Percentiles rank a stretch among this genome's conserved stretches.
phyloP scores from a whole-genome alignment of 2,888 invertebrate genomes.

The Malthinus flaveolus region DNA sequence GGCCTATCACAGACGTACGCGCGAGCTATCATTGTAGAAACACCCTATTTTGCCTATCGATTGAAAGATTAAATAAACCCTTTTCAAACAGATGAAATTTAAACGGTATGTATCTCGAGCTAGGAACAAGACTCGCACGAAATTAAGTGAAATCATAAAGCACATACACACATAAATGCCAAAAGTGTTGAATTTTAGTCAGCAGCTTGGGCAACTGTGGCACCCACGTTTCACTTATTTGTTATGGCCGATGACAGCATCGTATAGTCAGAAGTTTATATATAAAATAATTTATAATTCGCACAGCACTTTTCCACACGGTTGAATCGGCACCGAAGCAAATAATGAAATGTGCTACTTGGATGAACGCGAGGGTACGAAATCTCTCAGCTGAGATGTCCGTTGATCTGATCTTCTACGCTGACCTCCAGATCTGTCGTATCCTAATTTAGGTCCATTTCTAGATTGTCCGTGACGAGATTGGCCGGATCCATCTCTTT shows the following conservation, averaged over 20 bases:
- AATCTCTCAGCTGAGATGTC: slow-evolving; percentile 52
- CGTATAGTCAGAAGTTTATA: slow-evolving; percentile 19
- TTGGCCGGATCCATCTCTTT: slow-evolving; percentile 29
- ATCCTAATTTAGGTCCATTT: slow-evolving; percentile 38
- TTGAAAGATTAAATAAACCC: slow-evolving; percentile 45
- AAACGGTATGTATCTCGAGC: slow-evolving; percentile 47
- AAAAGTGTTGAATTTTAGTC: slow-evolving; percentile 41
- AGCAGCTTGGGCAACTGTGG: slow-evolving; percentile 33
- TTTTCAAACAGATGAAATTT: slow-evolving; percentile 44
- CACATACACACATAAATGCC: slow-evolving; percentile 47
- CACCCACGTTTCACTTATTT: slow-evolving; percentile 30
- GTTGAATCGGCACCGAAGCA: slow-evolving; percentile 33
- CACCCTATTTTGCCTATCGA: slow-evolving; percentile 29
- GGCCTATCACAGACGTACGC: slow-evolving; percentile 53
- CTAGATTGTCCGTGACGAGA: slow-evolving; percentile 29
- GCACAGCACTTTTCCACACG: slow-evolving; percentile 32
- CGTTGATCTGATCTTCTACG: slow-evolving; percentile 46
- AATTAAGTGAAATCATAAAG: slow-evolving; percentile 44
- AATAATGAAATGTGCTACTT: slow-evolving; percentile 48
- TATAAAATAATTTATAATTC: slow-evolving; percentile 15
- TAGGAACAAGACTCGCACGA: slow-evolving; percentile 52
- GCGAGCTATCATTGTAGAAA: slow-evolving; percentile 34
- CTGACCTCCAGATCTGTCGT: slow-evolving; percentile 40
- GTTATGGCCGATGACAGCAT: slow-evolving; percentile 33
- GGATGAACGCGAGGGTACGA: slow-evolving; percentile 51